Evolutionary conservation across 1,140 invertebrate genomes (phyloP).

Genomic region (Ephestia elutella): DNA sequence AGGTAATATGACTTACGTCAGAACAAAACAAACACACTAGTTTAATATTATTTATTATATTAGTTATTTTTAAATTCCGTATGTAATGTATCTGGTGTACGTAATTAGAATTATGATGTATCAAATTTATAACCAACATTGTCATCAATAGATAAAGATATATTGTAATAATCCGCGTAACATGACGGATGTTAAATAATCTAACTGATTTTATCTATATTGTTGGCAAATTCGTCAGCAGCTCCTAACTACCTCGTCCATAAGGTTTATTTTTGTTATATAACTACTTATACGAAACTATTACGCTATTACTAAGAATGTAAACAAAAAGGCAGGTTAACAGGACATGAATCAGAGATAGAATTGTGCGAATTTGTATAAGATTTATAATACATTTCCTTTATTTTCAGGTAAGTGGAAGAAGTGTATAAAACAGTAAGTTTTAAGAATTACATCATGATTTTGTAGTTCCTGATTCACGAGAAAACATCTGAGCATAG

Average conservation of each 20-base stretch:
- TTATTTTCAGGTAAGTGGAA: constrained; percentile 1
- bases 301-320: constrained; percentile 9
- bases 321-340: constrained; percentile 1
- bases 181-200: too few relatives aligned
- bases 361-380: not conserved
- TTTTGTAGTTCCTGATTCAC: not conserved
- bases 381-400: constrained; percentile 11
- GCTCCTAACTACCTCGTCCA: not conserved
- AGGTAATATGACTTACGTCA: too few relatives aligned
- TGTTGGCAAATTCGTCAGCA: not conserved
- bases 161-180: not conserved
- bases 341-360: constrained; percentile 12
- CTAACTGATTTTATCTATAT: not conserved
- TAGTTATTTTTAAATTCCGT: too few relatives aligned
- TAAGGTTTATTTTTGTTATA: not conserved
- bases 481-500: too few relatives aligned
- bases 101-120: too few relatives aligned
- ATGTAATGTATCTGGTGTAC: too few relatives aligned
- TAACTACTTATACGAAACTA: not conserved
- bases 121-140: too few relatives aligned
- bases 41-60: too few relatives aligned
- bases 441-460: not conserved
- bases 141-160: not conserved
- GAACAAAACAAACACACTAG: too few relatives aligned
- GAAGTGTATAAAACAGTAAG: not conserved